Conservation (phyloP, 1,140 invertebrate genomes). For the Ctenoplectra terminalis region DNA sequence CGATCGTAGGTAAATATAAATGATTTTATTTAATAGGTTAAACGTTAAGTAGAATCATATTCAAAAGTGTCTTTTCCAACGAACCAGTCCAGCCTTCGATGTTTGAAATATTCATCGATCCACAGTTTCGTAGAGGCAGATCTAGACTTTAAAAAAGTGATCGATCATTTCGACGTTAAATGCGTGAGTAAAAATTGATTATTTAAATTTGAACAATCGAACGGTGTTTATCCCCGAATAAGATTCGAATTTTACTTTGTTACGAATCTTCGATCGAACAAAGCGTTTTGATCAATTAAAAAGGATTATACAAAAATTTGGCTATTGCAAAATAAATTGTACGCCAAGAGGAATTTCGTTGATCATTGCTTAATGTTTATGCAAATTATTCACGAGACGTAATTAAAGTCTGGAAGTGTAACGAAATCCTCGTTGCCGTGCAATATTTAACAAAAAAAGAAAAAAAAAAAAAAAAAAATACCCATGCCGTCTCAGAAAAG, state of each 20-base stretch:
- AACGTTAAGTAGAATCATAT: background rate
- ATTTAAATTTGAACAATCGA: background rate
- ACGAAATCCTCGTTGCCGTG: slow-evolving; percentile 30
- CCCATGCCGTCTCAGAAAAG: slow-evolving; percentile 78
- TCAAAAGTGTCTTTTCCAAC: slow-evolving; percentile 30
- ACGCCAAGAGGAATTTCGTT: slow-evolving; percentile 7
- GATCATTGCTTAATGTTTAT: slow-evolving; percentile 17
- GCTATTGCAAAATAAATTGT: slow-evolving; percentile 1
- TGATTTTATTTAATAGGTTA: background rate
- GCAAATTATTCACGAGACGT: slow-evolving; percentile 33
- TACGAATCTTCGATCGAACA: slow-evolving; percentile 10
- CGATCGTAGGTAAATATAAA: background rate
- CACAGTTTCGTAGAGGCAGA: background rate
- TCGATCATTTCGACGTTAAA: background rate
- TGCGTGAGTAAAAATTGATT: background rate
- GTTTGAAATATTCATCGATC: slow-evolving; percentile 25
- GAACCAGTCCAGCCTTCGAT: slow-evolving; percentile 12
- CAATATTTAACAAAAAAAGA: slow-evolving; percentile 43
- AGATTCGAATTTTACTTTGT: slow-evolving; percentile 2
- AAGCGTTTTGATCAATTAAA: background rate
- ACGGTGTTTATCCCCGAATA: background rate
- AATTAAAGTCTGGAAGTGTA: slow-evolving; percentile 11
- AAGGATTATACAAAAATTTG: background rate
- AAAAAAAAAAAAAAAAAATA: slow-evolving; percentile 51
- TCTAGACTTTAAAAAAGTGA: slow-evolving; percentile 20